These are phyloP conservation scores for Piscicola geometra DNA, from an alignment of 2,888 invertebrate genomes.

Conservation along the genomic window DNA sequence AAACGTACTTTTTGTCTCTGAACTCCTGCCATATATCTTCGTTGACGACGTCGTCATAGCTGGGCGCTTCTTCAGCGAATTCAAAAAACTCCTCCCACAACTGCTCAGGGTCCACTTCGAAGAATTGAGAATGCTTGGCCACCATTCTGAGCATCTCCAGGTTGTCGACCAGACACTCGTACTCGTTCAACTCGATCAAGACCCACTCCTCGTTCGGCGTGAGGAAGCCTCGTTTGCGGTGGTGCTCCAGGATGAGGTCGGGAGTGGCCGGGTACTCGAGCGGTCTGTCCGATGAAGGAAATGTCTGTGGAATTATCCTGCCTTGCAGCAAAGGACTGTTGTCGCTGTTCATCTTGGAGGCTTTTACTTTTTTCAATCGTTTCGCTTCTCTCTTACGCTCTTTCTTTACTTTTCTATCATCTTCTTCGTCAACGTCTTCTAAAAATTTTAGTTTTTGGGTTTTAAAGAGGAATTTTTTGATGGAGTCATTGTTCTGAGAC, in stretches of 20 bases:
- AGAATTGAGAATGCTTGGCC: conserved; percentile 45
- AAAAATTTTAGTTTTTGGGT: too few species aligned
- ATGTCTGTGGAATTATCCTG: too few species aligned
- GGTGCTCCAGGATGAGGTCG: conserved; percentile 44
- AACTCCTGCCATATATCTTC: conserved; percentile 46
- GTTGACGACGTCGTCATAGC: conserved; percentile 45
- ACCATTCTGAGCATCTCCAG: conserved; percentile 39
- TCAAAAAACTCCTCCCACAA: conserved; percentile 45
- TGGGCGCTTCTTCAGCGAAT: conserved; percentile 42
- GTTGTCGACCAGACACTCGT: conserved; percentile 43
- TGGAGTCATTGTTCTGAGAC: too few species aligned
- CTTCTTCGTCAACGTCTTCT: too few species aligned
- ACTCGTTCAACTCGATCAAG: conserved; percentile 44
- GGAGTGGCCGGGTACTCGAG: conserved; percentile 43
- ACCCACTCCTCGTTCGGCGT: conserved; percentile 44
- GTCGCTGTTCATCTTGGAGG: too few species aligned
- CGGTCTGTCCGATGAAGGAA: conserved; percentile 12
- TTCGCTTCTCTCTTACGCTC: too few species aligned
- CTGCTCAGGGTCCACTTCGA: conserved; percentile 44
- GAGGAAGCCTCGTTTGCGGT: conserved; percentile 41
- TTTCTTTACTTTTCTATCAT: too few species aligned
- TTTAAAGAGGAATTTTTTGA: too few species aligned
- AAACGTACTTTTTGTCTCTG: conserved; percentile 43
- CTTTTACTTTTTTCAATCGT: too few species aligned
- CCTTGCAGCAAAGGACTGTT: too few species aligned